Conservation (phyloP, 2,888 invertebrate species). For the Esperia sulphurella region DNA sequence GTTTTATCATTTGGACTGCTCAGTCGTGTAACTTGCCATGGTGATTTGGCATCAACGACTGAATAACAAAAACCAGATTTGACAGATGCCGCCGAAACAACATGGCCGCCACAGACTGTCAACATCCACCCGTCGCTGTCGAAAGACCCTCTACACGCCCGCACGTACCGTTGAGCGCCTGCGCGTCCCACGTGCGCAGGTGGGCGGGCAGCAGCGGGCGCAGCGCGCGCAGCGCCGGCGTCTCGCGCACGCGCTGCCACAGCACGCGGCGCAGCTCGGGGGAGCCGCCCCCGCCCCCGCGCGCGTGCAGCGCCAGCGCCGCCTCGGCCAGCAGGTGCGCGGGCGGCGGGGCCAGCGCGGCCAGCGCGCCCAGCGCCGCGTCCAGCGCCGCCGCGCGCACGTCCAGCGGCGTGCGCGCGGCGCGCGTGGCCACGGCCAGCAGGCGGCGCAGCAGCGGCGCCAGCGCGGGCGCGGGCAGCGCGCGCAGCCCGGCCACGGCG, state of each 20-base stretch:
- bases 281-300: constrained; percentile 22
- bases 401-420: constrained; percentile 25
- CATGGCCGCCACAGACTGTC: neutral
- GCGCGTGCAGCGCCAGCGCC: constrained; percentile 19
- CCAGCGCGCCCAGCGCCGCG: constrained; percentile 26
- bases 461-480: constrained; percentile 6
- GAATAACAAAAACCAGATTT: too few relatives aligned
- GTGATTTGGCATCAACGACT: too few relatives aligned
- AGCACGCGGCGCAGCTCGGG: constrained; percentile 52
- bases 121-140: neutral
- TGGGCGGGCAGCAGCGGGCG: constrained; percentile 17
- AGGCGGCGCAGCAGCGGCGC: constrained; percentile 5
- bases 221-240: constrained; percentile 14
- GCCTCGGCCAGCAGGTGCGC: constrained; percentile 23
- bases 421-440: constrained; percentile 11
- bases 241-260: constrained; percentile 36
- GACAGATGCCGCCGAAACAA: constrained; percentile 7
- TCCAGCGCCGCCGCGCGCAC: constrained; percentile 47
- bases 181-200: constrained; percentile 31
- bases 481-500: constrained; percentile 12
- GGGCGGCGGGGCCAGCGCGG: constrained; percentile 15
- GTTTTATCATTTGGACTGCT: too few relatives aligned
- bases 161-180: constrained; percentile 29
- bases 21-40: too few relatives aligned
- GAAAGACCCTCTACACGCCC: constrained; percentile 4